These are phyloP conservation scores for Todiramphus chloris DNA, from an alignment of 2,113 vertebrate genomes.

Conservation along the genomic window DNA sequence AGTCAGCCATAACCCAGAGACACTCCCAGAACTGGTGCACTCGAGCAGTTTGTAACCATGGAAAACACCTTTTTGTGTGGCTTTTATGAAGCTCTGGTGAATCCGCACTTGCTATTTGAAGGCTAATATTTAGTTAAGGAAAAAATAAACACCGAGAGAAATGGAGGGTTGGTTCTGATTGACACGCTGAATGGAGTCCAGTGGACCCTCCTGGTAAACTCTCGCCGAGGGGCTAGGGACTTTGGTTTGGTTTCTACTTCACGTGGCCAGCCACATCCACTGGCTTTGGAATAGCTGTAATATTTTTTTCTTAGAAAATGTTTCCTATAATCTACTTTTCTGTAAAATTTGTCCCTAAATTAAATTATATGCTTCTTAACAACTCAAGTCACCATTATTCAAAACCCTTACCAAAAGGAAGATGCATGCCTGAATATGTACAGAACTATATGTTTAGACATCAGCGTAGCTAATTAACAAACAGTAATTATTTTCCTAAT, in stretches of 20 bases:
- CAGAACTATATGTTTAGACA: slow-evolving; percentile 54
- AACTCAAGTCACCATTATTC: background rate
- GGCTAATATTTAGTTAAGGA: slow-evolving; percentile 53
- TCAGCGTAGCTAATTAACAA: slow-evolving; percentile 38
- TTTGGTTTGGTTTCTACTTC: background rate
- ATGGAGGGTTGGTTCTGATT: background rate
- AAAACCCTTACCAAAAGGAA: slow-evolving; percentile 23
- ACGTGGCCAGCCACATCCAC: background rate
- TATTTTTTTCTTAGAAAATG: background rate
- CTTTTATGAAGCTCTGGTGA: slow-evolving; percentile 43
- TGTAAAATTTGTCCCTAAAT: slow-evolving; percentile 48
- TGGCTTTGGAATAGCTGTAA: background rate
- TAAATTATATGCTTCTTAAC: slow-evolving; percentile 58
- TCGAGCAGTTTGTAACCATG: slow-evolving; percentile 40
- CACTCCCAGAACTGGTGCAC: slow-evolving; percentile 29
- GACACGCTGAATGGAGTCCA: background rate
- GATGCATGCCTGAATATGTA: slow-evolving; percentile 12
- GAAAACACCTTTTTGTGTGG: slow-evolving; percentile 51
- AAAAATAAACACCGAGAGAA: background rate
- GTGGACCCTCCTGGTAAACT: background rate
- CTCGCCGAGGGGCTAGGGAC: background rate
- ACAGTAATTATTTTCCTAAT: slow-evolving; percentile 49
- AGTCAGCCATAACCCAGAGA: slow-evolving; percentile 27
- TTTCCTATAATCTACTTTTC: slow-evolving; percentile 7
- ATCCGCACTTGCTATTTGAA: slow-evolving; percentile 17